Evolutionary conservation across 2,888 invertebrate genomes (phyloP), one percentile per base, ranked within the genome.

Genomic region (Leptopilina myrica): DNA sequence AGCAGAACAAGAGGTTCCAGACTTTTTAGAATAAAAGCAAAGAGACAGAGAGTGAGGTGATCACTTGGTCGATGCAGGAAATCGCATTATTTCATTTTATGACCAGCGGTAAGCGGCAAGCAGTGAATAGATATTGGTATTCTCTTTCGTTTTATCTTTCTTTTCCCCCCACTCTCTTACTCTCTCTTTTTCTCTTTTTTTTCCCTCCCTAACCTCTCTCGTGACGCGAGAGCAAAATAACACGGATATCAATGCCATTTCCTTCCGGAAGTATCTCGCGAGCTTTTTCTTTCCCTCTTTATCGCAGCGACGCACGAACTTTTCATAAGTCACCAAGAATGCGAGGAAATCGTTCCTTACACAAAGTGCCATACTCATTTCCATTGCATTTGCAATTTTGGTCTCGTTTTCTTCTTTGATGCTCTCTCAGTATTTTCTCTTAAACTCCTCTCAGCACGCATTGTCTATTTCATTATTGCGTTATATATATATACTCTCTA

Each of bases 181-280:
- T 56, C 77, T 76, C 62, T 56, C 77, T n/a, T n/a, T n/a, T n/a
- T 78, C 81, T 82, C 46, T 64, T 53, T 64, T 64, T 62, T 69
- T 80, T 83, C 82, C 83, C 80, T 81, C 79, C 65, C 80, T 49
- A 77, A 83, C 82, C 85, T 82, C 82, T 81, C 82, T 83, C 80
- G 77, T 33, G 75, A 75, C 75, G 69, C 76, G 65, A 64, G 79
- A 53, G 43, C 26, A 78, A 82, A 73, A 73, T 73, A 73, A 83
- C 80, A 79, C 82, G 26, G 69, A 76, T 69, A 82, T 78, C 66
- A 78, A 78, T 64, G 53, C 62, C 49, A 66, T 77, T 49, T 64
- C 65, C 62, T 43, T 64, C 33, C 66, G 53, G 53, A 53, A 53
- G 73, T 59, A 46, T 59, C 81, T 81, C 64, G 66, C 78, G 75